A percentile compares a stretch with the other conserved stretches of the same genome.
These are phyloP conservation scores for Vimba vimba DNA, from an alignment of 2,113 vertebrate species.

Conservation along the genomic window DNA sequence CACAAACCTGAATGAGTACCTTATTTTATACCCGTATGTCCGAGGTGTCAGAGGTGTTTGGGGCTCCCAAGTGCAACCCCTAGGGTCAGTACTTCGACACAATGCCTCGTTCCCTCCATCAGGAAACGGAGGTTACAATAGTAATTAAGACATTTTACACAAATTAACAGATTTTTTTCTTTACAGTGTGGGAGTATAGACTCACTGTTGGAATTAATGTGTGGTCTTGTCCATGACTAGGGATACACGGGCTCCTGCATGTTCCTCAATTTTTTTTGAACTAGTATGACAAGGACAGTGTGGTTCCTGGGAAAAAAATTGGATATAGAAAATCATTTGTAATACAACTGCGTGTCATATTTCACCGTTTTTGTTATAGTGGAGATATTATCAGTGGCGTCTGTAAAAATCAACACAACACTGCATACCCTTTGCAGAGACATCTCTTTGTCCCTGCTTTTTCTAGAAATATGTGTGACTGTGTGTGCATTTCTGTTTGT, in stretches of 20 bases:
- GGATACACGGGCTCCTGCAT: too few relatives aligned
- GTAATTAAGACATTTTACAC: too few relatives aligned
- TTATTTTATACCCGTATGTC: too few relatives aligned
- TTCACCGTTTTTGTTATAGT: slow-evolving; percentile 23
- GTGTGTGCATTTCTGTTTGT: slow-evolving; percentile 19
- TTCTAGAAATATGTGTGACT: neutral
- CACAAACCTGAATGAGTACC: too few relatives aligned
- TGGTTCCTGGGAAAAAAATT: neutral
- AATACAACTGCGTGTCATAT: slow-evolving; percentile 13
- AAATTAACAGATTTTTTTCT: neutral
- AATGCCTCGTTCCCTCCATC: too few relatives aligned
- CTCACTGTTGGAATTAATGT: neutral
- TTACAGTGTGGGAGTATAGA: neutral
- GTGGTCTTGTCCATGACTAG: neutral
- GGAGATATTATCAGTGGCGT: neutral
- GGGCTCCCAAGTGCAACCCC: too few relatives aligned
- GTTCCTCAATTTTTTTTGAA: neutral
- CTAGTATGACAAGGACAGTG: slow-evolving; percentile 5
- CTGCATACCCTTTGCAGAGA: slow-evolving; percentile 37
- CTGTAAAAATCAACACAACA: slow-evolving; percentile 41
- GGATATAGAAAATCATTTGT: slow-evolving; percentile 25
- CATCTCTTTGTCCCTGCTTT: slow-evolving; percentile 39
- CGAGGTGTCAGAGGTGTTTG: too few relatives aligned
- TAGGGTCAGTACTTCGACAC: too few relatives aligned
- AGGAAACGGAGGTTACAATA: too few relatives aligned